Conservation (phyloP, 2,888 invertebrate genomes). For the Ectropis crepuscularia region DNA sequence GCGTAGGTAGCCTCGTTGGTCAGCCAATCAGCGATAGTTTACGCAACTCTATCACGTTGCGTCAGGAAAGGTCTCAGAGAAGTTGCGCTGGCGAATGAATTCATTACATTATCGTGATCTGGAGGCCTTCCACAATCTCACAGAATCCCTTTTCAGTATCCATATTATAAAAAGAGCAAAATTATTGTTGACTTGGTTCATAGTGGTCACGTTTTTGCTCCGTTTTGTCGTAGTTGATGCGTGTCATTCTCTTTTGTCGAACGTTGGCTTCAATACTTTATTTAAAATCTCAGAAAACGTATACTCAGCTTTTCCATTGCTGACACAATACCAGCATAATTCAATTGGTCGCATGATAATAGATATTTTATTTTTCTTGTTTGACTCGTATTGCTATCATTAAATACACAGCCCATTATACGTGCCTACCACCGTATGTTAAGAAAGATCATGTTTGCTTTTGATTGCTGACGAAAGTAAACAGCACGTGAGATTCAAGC, state of each 20-base stretch:
- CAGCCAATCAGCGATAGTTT: conserved; percentile 25
- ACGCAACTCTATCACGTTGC: conserved; percentile 34
- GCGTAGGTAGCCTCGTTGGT: conserved; percentile 33
- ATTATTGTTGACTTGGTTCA: no score
- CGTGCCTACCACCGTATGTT: background rate
- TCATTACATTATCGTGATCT: background rate
- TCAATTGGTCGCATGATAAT: no score
- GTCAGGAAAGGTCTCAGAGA: conserved; percentile 17
- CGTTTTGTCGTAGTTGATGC: no score
- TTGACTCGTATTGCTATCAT: background rate
- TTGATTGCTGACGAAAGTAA: conserved; percentile 33
- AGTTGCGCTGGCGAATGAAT: background rate
- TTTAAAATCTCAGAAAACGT: no score
- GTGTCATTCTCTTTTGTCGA: no score
- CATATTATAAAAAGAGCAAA: background rate
- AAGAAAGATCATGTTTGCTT: conserved; percentile 18
- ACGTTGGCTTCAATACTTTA: no score
- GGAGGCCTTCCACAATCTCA: background rate
- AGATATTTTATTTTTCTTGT: no score
- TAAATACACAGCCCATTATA: background rate
- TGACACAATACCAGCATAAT: no score
- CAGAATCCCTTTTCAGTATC: background rate
- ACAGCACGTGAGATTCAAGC: conserved; percentile 47
- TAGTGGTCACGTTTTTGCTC: no score
- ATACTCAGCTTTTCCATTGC: no score